Conservation (phyloP, 2,797 vertebrate species). For the Anguilla anguilla region DNA sequence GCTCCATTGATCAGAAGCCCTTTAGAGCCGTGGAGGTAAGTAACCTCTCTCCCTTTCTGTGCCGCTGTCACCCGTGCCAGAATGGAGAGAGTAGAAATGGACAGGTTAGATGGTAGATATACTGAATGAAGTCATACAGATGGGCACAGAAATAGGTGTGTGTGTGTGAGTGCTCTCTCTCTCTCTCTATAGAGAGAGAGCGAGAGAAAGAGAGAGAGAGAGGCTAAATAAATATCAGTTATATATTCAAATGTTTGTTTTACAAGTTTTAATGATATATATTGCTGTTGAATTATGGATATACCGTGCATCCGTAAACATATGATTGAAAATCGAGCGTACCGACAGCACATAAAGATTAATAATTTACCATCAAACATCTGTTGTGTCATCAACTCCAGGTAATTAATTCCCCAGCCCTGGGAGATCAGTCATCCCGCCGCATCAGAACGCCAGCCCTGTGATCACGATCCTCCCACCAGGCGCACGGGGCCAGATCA, state of each 20-base stretch:
- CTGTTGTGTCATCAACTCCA: neutral
- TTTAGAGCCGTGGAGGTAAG: neutral
- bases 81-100: neutral
- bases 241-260: neutral
- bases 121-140: neutral
- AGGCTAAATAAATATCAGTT: neutral
- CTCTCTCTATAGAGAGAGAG: too few relatives aligned
- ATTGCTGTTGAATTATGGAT: neutral
- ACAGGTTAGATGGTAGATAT: neutral
- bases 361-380: constrained; percentile 1
- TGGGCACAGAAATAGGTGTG: neutral
- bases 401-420: neutral
- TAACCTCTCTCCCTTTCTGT: neutral
- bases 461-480: neutral
- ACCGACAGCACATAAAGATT: neutral
- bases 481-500: neutral
- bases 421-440: neutral
- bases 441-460: neutral
- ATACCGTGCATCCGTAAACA: neutral
- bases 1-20: neutral
- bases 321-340: neutral
- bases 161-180: neutral
- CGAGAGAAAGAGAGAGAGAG: too few relatives aligned
- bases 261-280: too few relatives aligned
- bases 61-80: neutral